Evolutionary conservation across 2,113 vertebrate genomes (phyloP).

Genomic region (Parus major): DNA sequence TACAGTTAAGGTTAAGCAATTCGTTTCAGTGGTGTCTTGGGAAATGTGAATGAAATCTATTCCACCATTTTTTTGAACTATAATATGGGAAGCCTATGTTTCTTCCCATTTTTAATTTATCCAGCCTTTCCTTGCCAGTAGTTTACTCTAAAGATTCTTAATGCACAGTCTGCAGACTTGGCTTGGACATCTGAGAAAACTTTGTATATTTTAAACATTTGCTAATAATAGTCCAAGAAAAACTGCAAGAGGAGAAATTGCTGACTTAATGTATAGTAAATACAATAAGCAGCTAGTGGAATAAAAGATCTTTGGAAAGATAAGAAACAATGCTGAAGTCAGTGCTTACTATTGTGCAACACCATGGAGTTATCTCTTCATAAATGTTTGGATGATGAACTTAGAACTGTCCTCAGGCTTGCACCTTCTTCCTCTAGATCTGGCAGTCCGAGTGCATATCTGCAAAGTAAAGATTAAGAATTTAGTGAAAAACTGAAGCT

Average conservation of each 20-base stretch:
- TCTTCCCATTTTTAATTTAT: constrained; percentile 7
- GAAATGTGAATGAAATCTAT: constrained; percentile 11
- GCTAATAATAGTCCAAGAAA: neutral
- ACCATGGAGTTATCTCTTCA: neutral
- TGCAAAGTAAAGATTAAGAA: neutral
- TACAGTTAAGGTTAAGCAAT: constrained; percentile 18
- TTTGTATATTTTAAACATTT: neutral
- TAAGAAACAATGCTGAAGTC: neutral
- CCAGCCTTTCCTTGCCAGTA: neutral
- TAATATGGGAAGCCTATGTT: neutral
- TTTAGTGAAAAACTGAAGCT: neutral
- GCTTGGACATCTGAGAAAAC: neutral
- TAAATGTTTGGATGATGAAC: neutral
- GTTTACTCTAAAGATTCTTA: neutral
- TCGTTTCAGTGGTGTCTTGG: neutral
- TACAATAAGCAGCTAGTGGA: neutral
- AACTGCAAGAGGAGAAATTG: constrained; percentile 1
- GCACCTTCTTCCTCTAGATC: neutral
- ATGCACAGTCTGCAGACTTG: neutral
- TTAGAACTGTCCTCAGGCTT: neutral
- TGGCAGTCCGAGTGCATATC: neutral
- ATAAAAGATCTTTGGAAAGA: neutral
- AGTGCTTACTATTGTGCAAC: neutral
- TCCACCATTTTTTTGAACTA: neutral
- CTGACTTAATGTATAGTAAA: neutral